These are phyloP conservation scores for Agrotis ipsilon DNA, from an alignment of 2,888 invertebrate genomes.

Conservation along the genomic window DNA sequence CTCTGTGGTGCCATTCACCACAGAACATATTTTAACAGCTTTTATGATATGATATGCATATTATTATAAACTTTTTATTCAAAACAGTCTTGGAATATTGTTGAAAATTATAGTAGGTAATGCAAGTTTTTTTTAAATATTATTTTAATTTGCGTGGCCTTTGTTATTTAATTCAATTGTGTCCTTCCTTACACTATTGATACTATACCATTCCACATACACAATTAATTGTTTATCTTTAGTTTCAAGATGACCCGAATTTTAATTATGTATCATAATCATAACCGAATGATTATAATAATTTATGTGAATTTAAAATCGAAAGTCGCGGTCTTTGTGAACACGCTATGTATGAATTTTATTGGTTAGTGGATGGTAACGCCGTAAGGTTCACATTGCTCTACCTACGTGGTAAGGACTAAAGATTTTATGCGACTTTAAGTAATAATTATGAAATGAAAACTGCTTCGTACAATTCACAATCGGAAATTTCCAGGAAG, in stretches of 20 bases:
- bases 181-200: slow-evolving; percentile 27
- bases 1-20: neutral
- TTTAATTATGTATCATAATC: slow-evolving; percentile 22
- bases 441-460: too few relatives aligned
- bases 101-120: neutral
- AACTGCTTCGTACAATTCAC: too few relatives aligned
- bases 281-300: slow-evolving; percentile 4
- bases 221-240: slow-evolving; percentile 12
- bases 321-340: slow-evolving; percentile 27
- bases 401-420: too few relatives aligned
- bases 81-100: slow-evolving; percentile 4
- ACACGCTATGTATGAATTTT: neutral
- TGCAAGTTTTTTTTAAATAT: slow-evolving; percentile 3
- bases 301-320: slow-evolving; percentile 16
- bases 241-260: slow-evolving; percentile 30
- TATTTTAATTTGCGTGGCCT: slow-evolving; percentile 16
- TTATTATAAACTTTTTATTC: neutral
- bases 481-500: too few relatives aligned
- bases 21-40: neutral
- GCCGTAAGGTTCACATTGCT: too few relatives aligned
- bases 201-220: slow-evolving; percentile 24
- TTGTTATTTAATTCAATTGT: slow-evolving; percentile 36
- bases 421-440: too few relatives aligned
- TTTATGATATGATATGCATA: neutral
- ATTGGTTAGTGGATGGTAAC: too few relatives aligned